Base-by-base conservation (phyloP, 2,888 invertebrate species). In the Eupithecia vulgata region DNA sequence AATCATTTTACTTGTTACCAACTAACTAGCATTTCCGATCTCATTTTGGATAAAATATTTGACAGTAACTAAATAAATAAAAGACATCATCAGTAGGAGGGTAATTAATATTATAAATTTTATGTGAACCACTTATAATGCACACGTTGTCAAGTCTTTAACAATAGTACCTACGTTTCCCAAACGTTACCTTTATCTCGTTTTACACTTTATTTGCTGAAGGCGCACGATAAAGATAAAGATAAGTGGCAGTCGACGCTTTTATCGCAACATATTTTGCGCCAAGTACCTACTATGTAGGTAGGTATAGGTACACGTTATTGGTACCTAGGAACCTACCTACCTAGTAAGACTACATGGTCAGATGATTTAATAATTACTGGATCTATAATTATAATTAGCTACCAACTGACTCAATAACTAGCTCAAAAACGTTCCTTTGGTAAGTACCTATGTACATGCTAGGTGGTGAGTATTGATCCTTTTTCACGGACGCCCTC, bases 201-300 rank as follows among this genome's bases (percentile, higher is more conserved):
- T 90, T 93, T 92, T 92, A 90, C 88, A 91, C 85, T 91, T 92
- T 94, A 92, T 93, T 94, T 94, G 92, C 89, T 88, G 90, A 94
- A 92, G 92, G 92, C 90, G 91, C 89, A 88, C 92, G 93, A 93
- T 93, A 91, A 91, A 88, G 91, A 88, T 91, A 90, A 87, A 89
- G 92, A 91, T 92, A 93, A 92, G 91, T 91, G 89, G 89, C 85
- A 87, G 89, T 87, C 87, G 88, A 88, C 88, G 88, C 81, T 87
- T 88, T 91, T 92, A 92, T 92, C 91, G 88, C 86, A 75, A 81
- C 83, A 86, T 91, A 88, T 91, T 88, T 91, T 87, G 88, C 90
- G 85, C 90, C 91, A 88, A 89, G 82, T 88, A 85, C 87, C 88
- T 81, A 87, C 86, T 25, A 61, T 34, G 61, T 65, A 65, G 21